phyloP scores from a whole-genome alignment of 2,888 invertebrate genomes.

The Microctonus aethiopoides region DNA sequence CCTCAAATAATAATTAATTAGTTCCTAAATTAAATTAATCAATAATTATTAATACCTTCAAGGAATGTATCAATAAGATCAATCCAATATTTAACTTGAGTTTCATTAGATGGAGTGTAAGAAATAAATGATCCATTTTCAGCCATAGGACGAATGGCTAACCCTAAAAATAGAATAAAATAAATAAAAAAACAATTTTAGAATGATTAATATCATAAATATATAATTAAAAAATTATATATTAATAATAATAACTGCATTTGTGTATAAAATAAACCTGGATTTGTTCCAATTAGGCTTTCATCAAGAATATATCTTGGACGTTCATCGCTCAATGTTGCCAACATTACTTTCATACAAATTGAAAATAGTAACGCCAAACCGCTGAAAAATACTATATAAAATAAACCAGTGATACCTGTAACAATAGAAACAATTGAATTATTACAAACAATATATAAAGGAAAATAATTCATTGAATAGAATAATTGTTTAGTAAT shows the following conservation, averaged over 20 bases:
- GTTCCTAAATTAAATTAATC: no score
- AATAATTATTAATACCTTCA: constrained; percentile 68
- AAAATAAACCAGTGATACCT: constrained; percentile 88
- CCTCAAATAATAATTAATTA: no score
- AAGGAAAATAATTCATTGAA: background rate
- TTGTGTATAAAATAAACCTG: constrained; percentile 67
- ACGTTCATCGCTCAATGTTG: constrained; percentile 74
- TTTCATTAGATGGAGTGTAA: constrained; percentile 70
- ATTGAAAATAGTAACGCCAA: constrained; percentile 86
- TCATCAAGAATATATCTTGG: constrained; percentile 82
- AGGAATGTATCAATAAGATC: constrained; percentile 71
- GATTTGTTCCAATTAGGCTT: constrained; percentile 83
- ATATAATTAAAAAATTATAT: background rate
- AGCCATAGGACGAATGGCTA: constrained; percentile 75
- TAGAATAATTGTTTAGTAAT: no score
- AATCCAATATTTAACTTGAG: constrained; percentile 71
- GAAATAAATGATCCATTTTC: constrained; percentile 73
- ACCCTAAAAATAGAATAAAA: constrained; percentile 65
- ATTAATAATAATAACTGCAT: background rate
- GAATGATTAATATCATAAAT: constrained; percentile 1
- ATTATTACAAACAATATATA: background rate
- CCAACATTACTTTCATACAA: constrained; percentile 85
- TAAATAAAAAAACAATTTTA: no score
- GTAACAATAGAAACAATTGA: constrained; percentile 61
- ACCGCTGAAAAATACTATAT: constrained; percentile 86